Conservation (phyloP, 2,888 invertebrate genomes). For the Aelia acuminata region DNA sequence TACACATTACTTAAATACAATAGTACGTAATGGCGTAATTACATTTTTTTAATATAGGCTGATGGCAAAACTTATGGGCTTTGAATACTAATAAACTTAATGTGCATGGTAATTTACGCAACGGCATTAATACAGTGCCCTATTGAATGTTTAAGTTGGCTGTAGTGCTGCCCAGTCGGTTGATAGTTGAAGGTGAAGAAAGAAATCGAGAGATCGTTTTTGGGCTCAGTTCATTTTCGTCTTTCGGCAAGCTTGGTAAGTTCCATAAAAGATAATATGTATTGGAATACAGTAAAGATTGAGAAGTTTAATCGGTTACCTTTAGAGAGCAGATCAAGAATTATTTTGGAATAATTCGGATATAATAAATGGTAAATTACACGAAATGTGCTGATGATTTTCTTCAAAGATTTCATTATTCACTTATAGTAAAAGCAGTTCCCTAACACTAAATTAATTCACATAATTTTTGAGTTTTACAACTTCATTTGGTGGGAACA, state of each 20-base stretch:
- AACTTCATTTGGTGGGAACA: no score
- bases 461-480: no score
- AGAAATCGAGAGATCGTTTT: not conserved
- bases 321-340: no score
- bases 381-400: no score
- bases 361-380: no score
- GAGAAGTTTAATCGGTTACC: no score
- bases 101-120: slow-evolving; percentile 7
- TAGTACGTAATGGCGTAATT: slow-evolving; percentile 1
- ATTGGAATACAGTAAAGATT: no score
- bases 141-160: slow-evolving; percentile 5
- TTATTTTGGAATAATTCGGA: no score
- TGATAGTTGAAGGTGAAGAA: not conserved
- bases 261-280: not conserved
- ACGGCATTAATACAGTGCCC: not conserved
- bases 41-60: not conserved
- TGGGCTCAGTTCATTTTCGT: not conserved
- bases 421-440: no score
- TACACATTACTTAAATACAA: not conserved
- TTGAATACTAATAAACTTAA: not conserved
- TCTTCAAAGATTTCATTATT: no score
- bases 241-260: not conserved
- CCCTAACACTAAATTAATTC: no score
- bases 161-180: not conserved
- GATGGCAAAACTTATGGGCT: not conserved